phyloP scores from a whole-genome alignment of 2,113 vertebrate genomes.

The Hiodon alosoides region DNA sequence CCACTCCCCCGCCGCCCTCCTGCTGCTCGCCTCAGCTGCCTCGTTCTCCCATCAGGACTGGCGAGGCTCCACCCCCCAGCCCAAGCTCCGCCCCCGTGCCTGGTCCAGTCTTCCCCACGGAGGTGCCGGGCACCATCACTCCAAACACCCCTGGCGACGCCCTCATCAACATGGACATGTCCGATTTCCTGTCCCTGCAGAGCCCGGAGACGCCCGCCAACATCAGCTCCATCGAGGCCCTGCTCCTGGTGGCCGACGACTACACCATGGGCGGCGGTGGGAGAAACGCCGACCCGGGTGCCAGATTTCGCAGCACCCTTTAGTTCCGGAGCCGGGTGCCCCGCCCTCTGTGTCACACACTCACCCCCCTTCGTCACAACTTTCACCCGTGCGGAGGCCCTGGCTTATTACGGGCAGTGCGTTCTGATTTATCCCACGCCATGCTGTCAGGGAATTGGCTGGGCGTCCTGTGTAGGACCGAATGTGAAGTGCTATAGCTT shows the following conservation, averaged over 20 bases:
- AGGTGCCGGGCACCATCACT: slow-evolving; percentile 33
- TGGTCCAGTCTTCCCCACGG: slow-evolving; percentile 44
- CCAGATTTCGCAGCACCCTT: background rate
- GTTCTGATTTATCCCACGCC: slow-evolving; percentile 42
- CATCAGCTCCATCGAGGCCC: slow-evolving; percentile 73
- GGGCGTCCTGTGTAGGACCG: background rate
- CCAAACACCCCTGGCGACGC: slow-evolving; percentile 62
- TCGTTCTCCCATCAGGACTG: slow-evolving; percentile 13
- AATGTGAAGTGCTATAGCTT: too few species aligned
- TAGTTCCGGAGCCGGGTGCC: background rate
- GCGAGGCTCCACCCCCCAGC: slow-evolving; percentile 46
- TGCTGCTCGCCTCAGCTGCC: background rate
- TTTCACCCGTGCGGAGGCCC: background rate
- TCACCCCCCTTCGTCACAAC: background rate
- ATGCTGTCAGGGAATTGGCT: slow-evolving; percentile 24
- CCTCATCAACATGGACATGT: slow-evolving; percentile 83
- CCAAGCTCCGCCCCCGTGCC: slow-evolving; percentile 8
- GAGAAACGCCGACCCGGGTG: slow-evolving; percentile 56
- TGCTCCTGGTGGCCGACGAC: slow-evolving; percentile 82
- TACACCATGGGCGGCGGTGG: slow-evolving; percentile 60
- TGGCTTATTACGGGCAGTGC: slow-evolving; percentile 41
- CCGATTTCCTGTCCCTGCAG: slow-evolving; percentile 84
- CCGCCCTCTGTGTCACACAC: background rate
- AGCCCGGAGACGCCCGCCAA: slow-evolving; percentile 73
- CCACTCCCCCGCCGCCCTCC: slow-evolving; percentile 33